Evolutionary conservation across 2,888 invertebrate genomes (phyloP).

Genomic region (Agrochola lota): DNA sequence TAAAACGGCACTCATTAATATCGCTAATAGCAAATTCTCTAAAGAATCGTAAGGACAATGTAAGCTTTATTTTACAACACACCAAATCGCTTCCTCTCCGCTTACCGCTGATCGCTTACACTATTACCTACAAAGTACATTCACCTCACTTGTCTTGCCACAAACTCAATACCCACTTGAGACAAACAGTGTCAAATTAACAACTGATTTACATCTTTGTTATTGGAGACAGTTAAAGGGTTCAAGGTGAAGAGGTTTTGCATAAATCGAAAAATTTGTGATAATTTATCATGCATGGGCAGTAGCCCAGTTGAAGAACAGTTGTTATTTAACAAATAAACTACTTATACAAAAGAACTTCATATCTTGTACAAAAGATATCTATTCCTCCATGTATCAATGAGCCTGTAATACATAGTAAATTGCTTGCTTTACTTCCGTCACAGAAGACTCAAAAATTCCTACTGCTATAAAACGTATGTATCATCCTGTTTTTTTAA

Average conservation of each 20-base stretch:
- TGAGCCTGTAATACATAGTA: background rate
- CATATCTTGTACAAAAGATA: background rate
- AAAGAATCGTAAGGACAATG: background rate
- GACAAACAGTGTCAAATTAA: conserved; percentile 74
- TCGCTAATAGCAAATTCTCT: background rate
- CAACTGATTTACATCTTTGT: conserved; percentile 69
- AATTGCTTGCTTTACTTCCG: background rate
- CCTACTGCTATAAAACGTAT: background rate
- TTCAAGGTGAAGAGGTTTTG: conserved; percentile 23
- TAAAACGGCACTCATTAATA: background rate
- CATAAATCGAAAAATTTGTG: conserved; percentile 15
- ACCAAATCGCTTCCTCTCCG: conserved; percentile 45
- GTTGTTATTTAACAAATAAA: background rate
- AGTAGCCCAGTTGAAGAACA: too few relatives aligned
- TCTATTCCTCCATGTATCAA: background rate
- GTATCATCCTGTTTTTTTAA: background rate
- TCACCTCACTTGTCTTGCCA: conserved; percentile 74
- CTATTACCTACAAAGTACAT: conserved; percentile 52
- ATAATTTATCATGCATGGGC: too few relatives aligned
- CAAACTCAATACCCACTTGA: conserved; percentile 77
- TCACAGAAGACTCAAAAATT: background rate
- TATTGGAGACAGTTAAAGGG: background rate
- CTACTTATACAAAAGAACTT: background rate
- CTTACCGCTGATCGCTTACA: conserved; percentile 54
- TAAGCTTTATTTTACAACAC: background rate